Evolutionary conservation across 2,113 vertebrate genomes (phyloP), one percentile per base, ranked within the genome.

Genomic region (Miniopterus natalensis): DNA sequence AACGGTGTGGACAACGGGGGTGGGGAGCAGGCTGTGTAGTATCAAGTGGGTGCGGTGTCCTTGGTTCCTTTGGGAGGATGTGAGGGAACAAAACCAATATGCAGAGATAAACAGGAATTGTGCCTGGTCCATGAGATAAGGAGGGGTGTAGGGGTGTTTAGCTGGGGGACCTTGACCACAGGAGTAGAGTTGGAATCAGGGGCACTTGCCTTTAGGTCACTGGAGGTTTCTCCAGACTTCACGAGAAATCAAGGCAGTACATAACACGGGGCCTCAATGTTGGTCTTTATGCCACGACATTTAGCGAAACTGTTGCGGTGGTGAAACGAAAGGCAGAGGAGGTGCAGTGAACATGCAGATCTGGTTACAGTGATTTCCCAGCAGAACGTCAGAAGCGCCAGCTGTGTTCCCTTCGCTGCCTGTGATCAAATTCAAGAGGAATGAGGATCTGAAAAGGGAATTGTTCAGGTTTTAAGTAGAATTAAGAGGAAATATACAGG

Each of bases 331-430:
- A 47, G 0, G 2, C 61, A 21, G 36, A 29, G 42, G 20, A 36
- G 8, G 6, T 31, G 10, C 20, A 5, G 11, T 1, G 6, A 20
- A 47, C 0, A 2, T 7, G 14, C 2, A 23, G 36, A 8, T n/a
- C 71, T 27, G 8, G 81, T 8, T 40, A 29, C 65, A 8, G 57
- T 4, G 47, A 66, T 55, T 25, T 57, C 9, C 42, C n/a, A n/a
- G 84, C 74, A 63, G 45, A 31, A 42, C 3, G 25, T 21, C 63
- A 65, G 49, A 49, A n/a, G 68, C 9, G 63, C 88, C 53, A 8
- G 27, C 55, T 47, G 36, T 5, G 21, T 61, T 49, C 45, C 68
- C 12, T 59, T 3, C 55, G 66, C 68, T 12, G 77, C 57, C 40
- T 21, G 8, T 23, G 21, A 65, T 8, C n/a, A 61, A 61, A 51